phyloP scores from a whole-genome alignment of 2,113 vertebrate genomes.

The Vulpes vulpes region DNA sequence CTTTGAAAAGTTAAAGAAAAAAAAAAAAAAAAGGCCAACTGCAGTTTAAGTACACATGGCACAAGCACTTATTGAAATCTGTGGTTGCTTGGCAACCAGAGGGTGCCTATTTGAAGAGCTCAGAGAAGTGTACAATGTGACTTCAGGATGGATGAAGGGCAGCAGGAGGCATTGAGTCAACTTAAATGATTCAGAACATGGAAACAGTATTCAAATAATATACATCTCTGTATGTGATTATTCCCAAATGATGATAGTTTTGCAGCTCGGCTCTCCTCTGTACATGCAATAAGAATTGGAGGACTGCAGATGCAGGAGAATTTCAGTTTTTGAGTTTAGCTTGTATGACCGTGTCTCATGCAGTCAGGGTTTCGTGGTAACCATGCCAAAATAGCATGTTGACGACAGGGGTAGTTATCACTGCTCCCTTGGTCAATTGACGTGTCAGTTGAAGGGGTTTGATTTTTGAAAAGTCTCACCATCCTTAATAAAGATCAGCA shows the following conservation, averaged over 20 bases:
- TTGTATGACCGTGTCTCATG: neutral
- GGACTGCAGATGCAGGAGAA: neutral
- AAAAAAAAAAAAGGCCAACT: constrained; percentile 72
- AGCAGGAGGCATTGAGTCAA: constrained; percentile 27
- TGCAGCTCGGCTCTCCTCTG: neutral
- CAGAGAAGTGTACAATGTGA: constrained; percentile 50
- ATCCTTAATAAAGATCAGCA: constrained; percentile 83
- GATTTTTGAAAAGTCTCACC: constrained; percentile 77
- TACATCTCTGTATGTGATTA: constrained; percentile 37
- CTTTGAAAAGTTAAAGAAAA: constrained; percentile 71
- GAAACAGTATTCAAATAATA: constrained; percentile 53
- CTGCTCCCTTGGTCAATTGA: constrained; percentile 48
- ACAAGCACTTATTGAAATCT: constrained; percentile 69
- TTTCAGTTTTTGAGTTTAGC: constrained; percentile 36
- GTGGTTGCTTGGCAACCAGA: constrained; percentile 80
- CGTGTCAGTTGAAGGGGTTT: constrained; percentile 29
- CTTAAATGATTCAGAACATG: constrained; percentile 20
- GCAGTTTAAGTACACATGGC: constrained; percentile 66
- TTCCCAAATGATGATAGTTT: neutral
- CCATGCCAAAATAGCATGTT: neutral
- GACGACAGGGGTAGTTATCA: neutral
- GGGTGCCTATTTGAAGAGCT: constrained; percentile 69
- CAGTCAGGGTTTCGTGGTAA: neutral
- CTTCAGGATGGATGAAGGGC: constrained; percentile 64
- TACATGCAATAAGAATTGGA: neutral